Evolutionary conservation across 2,113 vertebrate species (phyloP).

Genomic region (Paramisgurnus dabryanus): DNA sequence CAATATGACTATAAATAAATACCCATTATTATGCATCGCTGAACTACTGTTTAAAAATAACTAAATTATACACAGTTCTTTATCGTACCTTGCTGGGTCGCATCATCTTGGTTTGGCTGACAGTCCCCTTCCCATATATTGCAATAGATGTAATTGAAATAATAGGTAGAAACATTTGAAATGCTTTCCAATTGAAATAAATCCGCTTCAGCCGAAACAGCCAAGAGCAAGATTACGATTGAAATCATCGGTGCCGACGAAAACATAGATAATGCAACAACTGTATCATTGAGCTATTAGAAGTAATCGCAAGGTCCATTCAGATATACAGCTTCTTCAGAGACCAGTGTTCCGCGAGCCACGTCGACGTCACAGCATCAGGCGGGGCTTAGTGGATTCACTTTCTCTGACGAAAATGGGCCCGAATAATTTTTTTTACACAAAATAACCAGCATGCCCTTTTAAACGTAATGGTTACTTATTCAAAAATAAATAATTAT

Average conservation of each 20-base stretch:
- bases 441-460: no score
- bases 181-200: constrained; percentile 74
- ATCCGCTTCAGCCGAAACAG: constrained; percentile 65
- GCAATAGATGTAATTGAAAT: constrained; percentile 81
- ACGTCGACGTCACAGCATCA: neutral
- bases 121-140: constrained; percentile 80
- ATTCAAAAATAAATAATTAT: no score
- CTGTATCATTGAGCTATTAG: neutral
- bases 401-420: no score
- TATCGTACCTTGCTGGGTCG: constrained; percentile 71
- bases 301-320: constrained; percentile 4
- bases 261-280: neutral
- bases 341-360: neutral
- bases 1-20: neutral
- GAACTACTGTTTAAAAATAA: no score
- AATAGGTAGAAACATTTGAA: constrained; percentile 77
- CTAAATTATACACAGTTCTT: neutral
- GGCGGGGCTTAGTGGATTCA: neutral
- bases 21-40: neutral
- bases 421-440: no score
- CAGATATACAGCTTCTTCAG: neutral
- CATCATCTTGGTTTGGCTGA: constrained; percentile 77
- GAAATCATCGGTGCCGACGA: constrained; percentile 60
- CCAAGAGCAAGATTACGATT: constrained; percentile 61
- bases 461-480: no score